Base-by-base conservation (phyloP, 2,113 vertebrate species). In the Brachionichthys hirsutus region DNA sequence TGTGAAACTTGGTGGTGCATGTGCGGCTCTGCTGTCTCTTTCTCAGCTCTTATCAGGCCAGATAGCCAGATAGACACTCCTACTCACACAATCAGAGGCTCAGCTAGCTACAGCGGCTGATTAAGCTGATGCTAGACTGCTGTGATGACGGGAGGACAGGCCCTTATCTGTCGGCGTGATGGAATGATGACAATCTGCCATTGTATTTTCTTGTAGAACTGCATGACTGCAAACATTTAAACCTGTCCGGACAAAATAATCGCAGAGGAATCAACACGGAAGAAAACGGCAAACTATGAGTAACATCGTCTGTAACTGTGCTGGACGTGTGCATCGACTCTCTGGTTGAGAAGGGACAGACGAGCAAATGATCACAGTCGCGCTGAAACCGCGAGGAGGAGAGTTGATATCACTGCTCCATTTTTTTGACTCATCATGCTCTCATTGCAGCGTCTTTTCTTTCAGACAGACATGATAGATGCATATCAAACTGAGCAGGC, bases 391-490 rank as follows among this genome's bases (percentile, higher is more conserved):
- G 15, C 80, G 81, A 72, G 80, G 53, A 81, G 77, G 82, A 69
- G 63, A 78, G 73, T 75, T 84, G 67, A 84, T 86, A 83, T 87
- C 71, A 68, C 62, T 78, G 68, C 60, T 70, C 62, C 44, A 40
- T 80, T 81, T 85, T 74, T 84, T 85, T 77, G 70, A 87, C 79
- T 90, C 85, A 89, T 90, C 73, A 54, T 65, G 69, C 77, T 75
- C 76, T 81, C 78, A 77, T 86, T 70, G 80, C 69, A 72, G 84
- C 87, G 86, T 88, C 80, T 91, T 86, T 89, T 87, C 87, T 91
- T 88, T 90, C 85, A 76, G 81, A 91, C 88, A 86, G 86, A 90
- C 90, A 90, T 90, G 87, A 87, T 87, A 90, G 91, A 92, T 92
- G 83, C 87, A 88, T 92, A 92, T 92, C 91, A 89, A 75, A 65